Percentiles rank a stretch among this genome's conserved stretches.
Conservation (phyloP, 2,888 invertebrate genomes). For the Heteromyza rotundicornis region DNA sequence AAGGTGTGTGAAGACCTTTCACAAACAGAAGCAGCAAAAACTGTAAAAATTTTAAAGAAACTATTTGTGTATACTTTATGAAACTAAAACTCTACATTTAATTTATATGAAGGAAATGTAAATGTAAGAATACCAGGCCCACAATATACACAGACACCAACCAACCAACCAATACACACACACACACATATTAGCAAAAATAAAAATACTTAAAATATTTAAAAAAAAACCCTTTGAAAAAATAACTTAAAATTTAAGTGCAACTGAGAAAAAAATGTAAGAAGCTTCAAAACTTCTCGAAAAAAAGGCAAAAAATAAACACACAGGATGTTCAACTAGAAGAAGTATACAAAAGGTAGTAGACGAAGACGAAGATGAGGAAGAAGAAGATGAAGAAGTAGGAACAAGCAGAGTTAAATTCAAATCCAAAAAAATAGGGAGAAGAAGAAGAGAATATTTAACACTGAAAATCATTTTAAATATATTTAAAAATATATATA, state of each 20-base stretch:
- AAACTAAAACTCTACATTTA: conserved; percentile 9
- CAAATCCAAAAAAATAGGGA: too few species aligned
- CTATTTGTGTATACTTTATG: conserved; percentile 49
- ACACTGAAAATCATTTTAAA: too few species aligned
- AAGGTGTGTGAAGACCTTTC: too few species aligned
- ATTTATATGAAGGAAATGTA: not conserved
- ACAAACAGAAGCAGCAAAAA: too few species aligned
- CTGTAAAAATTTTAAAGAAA: conserved; percentile 34
- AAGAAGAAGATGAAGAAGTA: too few species aligned
- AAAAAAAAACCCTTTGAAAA: conserved; percentile 12
- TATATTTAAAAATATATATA: too few species aligned
- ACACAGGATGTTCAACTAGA: too few species aligned
- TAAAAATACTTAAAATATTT: conserved; percentile 13
- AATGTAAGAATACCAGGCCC: not conserved
- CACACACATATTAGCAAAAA: conserved; percentile 38
- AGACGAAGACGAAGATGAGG: too few species aligned
- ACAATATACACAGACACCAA: conserved; percentile 1
- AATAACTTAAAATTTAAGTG: not conserved
- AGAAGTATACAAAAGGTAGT: too few species aligned
- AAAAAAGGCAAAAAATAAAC: conserved; percentile 12
- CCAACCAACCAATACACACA: too few species aligned
- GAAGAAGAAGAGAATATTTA: too few species aligned
- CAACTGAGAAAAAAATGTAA: conserved; percentile 25
- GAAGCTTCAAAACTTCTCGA: conserved; percentile 28
- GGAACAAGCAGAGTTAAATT: too few species aligned